Percentiles rank a stretch among this genome's conserved stretches.
Conservation (phyloP, 92 coral and sea anemone genomes). For the Metridium senile region DNA sequence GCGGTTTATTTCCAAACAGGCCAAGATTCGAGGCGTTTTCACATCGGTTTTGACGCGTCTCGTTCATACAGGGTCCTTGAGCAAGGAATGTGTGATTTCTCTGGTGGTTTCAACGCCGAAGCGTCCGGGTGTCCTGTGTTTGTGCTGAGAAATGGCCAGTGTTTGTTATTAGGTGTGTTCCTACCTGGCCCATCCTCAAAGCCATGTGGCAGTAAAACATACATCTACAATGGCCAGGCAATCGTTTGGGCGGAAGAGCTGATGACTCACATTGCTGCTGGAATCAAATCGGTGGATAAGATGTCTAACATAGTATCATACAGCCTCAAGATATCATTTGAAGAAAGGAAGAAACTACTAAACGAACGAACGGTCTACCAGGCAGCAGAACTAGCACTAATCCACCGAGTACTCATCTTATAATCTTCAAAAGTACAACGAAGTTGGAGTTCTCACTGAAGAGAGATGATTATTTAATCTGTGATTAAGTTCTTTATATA, state of each 20-base stretch:
- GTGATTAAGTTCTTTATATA: not conserved
- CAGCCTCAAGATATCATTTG: constrained; percentile 64
- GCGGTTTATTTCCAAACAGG: constrained; percentile 46
- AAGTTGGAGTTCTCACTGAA: not conserved
- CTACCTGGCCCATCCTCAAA: constrained; percentile 67
- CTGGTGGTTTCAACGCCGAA: constrained; percentile 54
- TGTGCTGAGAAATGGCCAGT: constrained; percentile 46
- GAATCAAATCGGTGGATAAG: constrained; percentile 55
- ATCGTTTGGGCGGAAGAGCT: constrained; percentile 67
- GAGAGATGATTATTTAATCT: not conserved
- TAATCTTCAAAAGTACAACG: not conserved
- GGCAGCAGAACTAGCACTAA: constrained; percentile 76
- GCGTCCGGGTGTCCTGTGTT: constrained; percentile 83
- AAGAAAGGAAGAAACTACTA: constrained; percentile 74
- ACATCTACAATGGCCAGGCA: constrained; percentile 44
- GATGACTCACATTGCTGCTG: constrained; percentile 52
- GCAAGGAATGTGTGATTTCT: constrained; percentile 50
- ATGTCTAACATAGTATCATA: constrained; percentile 60
- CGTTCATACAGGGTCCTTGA: constrained; percentile 62
- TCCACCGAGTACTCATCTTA: constrained; percentile 69
- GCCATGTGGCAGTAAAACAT: constrained; percentile 16
- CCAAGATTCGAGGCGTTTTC: constrained; percentile 49
- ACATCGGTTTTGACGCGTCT: constrained; percentile 50
- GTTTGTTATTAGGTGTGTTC: constrained; percentile 64
- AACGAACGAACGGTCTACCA: constrained; percentile 51